Base-by-base conservation (phyloP, 2,797 vertebrate genomes). In the Streptopelia turtur region DNA sequence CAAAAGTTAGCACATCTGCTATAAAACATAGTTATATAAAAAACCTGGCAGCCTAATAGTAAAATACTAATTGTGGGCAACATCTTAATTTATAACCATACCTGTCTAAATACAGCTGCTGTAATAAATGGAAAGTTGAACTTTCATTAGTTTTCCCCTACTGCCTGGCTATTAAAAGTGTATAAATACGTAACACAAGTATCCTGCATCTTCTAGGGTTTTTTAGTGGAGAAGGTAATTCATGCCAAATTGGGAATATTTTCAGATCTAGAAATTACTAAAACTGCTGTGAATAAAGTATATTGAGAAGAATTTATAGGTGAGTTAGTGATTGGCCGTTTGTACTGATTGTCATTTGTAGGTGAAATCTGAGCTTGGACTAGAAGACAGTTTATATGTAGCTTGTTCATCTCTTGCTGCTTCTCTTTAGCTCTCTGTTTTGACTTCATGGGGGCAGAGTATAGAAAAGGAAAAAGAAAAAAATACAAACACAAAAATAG, bases 51-150 rank as follows among this genome's bases (percentile, higher is more conserved):
- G 74, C 24, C 72, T 91, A 69, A 85, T 53, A 50, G 37, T 56
- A 49, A 70, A 85, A 50, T 60, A 64, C 56, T 87, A 88, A 95
- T 76, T 94, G 93, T 79, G 63, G 75, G 81, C 76, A 94, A 83
- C 65, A 64, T 83, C 43, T 77, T 93, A 71, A 92, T 95, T 96
- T 93, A 85, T 85, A 83, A 59, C 30, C 30, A 20, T 77, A 82
- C 81, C 93, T 95, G 55, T 52, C 93, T 87, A 75, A 94, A 92
- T 65, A 85, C 71, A 95, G 83, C 90, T 96, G 92, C 77, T 87
- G 56, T 55, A 91, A 91, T 72, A 92, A 93, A 87, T 55, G 79
- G 47, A 52, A 83, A 92, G 70, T 6, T 93, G 92, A 91, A 76
- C 41, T 89, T 93, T 33, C 60, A 83, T 82, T 77, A 43, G 72